Conservation (phyloP, 2,797 vertebrate species). For the Sebastes melanostomus region DNA sequence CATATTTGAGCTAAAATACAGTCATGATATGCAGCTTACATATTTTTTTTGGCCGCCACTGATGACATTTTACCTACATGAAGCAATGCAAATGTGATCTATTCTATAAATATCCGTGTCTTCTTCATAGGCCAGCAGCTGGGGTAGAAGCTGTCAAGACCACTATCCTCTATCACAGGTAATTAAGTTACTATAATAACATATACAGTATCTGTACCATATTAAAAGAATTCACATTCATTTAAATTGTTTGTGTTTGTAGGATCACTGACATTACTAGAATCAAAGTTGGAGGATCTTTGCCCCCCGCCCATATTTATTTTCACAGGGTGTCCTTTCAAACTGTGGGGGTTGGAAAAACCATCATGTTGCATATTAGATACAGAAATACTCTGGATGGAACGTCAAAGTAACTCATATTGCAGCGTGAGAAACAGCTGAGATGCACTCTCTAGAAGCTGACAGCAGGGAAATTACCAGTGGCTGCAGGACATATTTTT, state of each 20-base stretch:
- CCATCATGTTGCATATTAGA: slow-evolving; percentile 29
- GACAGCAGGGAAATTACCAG: slow-evolving; percentile 34
- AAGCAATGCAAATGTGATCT: background rate
- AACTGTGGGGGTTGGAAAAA: background rate
- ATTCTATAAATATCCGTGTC: slow-evolving; percentile 38
- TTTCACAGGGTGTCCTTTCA: slow-evolving; percentile 53
- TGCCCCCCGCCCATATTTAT: background rate
- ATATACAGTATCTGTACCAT: background rate
- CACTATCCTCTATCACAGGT: slow-evolving; percentile 42
- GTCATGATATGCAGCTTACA: background rate
- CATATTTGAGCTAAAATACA: background rate
- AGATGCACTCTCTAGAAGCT: slow-evolving; percentile 41
- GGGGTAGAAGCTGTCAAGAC: slow-evolving; percentile 24
- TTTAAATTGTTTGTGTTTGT: slow-evolving; percentile 27
- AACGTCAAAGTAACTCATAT: slow-evolving; percentile 29
- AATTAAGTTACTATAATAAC: background rate
- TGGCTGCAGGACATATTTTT: slow-evolving; percentile 3
- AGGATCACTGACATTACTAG: slow-evolving; percentile 34
- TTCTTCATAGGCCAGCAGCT: slow-evolving; percentile 63
- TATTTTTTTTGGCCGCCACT: background rate
- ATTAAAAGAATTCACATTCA: background rate
- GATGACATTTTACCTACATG: slow-evolving; percentile 4
- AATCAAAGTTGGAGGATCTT: background rate
- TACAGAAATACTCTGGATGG: slow-evolving; percentile 60
- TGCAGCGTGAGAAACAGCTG: slow-evolving; percentile 62